Evolutionary conservation across 2,113 vertebrate species (phyloP), one percentile per base, ranked within the genome.

Genomic region (Donacobius atricapilla): DNA sequence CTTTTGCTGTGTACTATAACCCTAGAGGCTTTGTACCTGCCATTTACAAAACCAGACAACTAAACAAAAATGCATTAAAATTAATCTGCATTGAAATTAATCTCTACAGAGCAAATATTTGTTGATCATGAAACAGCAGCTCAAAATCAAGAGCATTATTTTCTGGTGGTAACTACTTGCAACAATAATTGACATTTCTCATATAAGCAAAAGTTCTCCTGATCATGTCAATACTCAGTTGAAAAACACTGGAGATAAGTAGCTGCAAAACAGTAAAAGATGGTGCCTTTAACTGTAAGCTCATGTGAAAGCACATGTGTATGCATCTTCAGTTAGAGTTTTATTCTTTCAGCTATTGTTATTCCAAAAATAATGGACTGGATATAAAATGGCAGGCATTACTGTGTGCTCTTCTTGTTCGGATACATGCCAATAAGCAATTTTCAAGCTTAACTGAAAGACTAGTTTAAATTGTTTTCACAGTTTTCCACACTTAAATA

Each of bases 381-480:
- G 37, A 25, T 87, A 85, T 76, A 72, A 93, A 94, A 87, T 39
- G 33, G 42, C 44, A 84, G 45, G 50, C 31, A 83, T 87, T 89
- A 85, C 39, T 79, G 13, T 64, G n/a, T 33, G 28, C 30, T 10
- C 68, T 78, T 91, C 44, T 82, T 78, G 21, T 76, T 64, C 80
- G 83, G 86, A 73, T 39, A 66, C 19, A 68, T 72, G 44, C 90
- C 86, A 96, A 73, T 79, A 81, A 82, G 75, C 18, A 82, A 93
- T 82, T 89, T 87, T 82, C 56, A 94, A 81, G 66, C 58, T 91
- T 69, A 82, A 91, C 50, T 87, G 89, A 91, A 97, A 80, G 63
- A 72, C 73, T 91, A 65, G 16, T 89, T 84, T n/a, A 77, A 93
- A 64, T 42, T 71, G 13, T 73, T 90, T 94, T 71, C 70, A 71